Base-by-base conservation (phyloP, 2,888 invertebrate species). In the Drosophila kanekoi region DNA sequence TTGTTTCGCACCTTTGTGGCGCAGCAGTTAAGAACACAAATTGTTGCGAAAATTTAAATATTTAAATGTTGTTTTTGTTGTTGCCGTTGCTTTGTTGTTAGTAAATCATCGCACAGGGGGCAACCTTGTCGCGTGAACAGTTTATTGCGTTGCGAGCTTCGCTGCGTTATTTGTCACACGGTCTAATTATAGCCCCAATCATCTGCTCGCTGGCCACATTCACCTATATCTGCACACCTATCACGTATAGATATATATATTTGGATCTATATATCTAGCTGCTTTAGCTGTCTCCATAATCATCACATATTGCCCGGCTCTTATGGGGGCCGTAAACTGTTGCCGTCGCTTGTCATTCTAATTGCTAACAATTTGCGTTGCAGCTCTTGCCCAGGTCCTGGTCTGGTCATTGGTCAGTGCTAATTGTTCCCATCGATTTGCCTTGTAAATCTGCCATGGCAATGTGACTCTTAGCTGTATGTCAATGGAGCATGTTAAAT, bases 61-160 rank as follows among this genome's bases (percentile, higher is more conserved):
- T 58, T 33, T 28, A 6, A 8, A 37, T 38, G 28, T 14, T 33
- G 38, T 6, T 65, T 9, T 20, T 35, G 41, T 71, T 35, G 38
- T 9, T 56, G 37, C n/a, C n/a, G 18, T 18, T 11, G 40, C 40
- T 45, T 58, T 61, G 67, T 44, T 77, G 68, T 70, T 74, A 77
- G 76, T 61, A 79, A 77, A 78, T 79, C 66, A 68, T 41, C 40
- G 37, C 38, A n/a, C 40, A 9, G 60, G 41, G 61, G 53, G 32
- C 79, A 85, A 69, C 88, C 88, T 83, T 87, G 82, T 87, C 86
- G 83, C 82, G 73, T 82, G 74, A 66, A 71, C 71, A 69, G 65
- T 74, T 82, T 88, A 86, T 88, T 88, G 88, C 88, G 83, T 79
- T 88, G 67, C 66, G 58, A 52, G 58, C 49, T 57, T 59, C 53